Conservation (phyloP, 2,888 invertebrate genomes). For the Andrena trimmerana region DNA sequence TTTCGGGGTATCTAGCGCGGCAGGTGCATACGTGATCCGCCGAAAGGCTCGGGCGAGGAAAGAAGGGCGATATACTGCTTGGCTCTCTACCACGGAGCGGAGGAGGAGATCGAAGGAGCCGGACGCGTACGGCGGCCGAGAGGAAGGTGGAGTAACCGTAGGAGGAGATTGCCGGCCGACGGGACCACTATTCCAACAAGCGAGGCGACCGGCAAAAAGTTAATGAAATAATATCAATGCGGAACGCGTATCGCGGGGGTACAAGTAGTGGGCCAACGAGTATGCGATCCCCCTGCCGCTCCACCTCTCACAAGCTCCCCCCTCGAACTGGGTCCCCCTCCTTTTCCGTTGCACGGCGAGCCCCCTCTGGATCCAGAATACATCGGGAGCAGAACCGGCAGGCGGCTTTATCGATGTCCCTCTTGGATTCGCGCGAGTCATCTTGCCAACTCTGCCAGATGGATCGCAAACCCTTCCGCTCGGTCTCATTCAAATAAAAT, state of each 20-base stretch:
- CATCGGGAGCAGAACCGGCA: slow-evolving; percentile 44
- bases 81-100: slow-evolving; percentile 47
- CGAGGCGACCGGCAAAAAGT: slow-evolving; percentile 79
- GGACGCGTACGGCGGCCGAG: slow-evolving; percentile 48
- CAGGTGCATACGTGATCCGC: slow-evolving; percentile 73
- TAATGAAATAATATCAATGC: slow-evolving; percentile 85
- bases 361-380: slow-evolving; percentile 46
- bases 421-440: slow-evolving; percentile 1
- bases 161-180: slow-evolving; percentile 71
- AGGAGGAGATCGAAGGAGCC: slow-evolving; percentile 57
- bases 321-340: slow-evolving; percentile 24
- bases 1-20: slow-evolving; percentile 69
- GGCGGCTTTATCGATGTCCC: slow-evolving; percentile 49
- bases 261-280: slow-evolving; percentile 82
- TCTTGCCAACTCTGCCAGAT: neutral
- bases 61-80: slow-evolving; percentile 67
- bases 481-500: neutral
- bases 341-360: slow-evolving; percentile 40
- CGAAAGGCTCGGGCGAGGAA: slow-evolving; percentile 63
- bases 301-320: slow-evolving; percentile 9
- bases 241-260: slow-evolving; percentile 83
- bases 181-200: slow-evolving; percentile 77
- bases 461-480: neutral
- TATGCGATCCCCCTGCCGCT: slow-evolving; percentile 69
- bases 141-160: slow-evolving; percentile 68